Conservation (phyloP, 1,140 invertebrate genomes). For the Saccostrea glomerata region DNA sequence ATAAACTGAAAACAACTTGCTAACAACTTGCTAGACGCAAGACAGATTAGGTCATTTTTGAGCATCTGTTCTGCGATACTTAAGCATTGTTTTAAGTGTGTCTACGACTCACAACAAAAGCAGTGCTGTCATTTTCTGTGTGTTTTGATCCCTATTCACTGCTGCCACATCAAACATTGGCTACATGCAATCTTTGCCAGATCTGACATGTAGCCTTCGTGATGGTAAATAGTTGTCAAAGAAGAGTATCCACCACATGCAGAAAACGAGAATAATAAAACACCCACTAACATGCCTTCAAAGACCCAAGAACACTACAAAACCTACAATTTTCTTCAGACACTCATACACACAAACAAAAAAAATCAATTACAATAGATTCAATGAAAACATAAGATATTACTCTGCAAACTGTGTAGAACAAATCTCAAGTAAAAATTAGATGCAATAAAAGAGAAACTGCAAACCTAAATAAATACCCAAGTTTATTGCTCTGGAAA, state of each 20-base stretch:
- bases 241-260: conserved; percentile 14
- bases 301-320: not conserved
- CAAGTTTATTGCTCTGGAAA: conserved; percentile 5
- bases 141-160: conserved; percentile 20
- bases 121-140: conserved; percentile 14
- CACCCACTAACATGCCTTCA: conserved; percentile 19
- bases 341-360: not conserved
- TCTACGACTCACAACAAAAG: not conserved
- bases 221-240: conserved; percentile 24
- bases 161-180: conserved; percentile 23
- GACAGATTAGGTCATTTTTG: not conserved
- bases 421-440: not conserved
- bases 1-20: not conserved
- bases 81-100: not conserved
- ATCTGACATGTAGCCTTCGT: conserved; percentile 3
- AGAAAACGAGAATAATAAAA: not conserved
- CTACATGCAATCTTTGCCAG: conserved; percentile 30
- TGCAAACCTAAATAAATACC: conserved; percentile 26
- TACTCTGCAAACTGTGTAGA: not conserved
- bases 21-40: not conserved
- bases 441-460: conserved; percentile 9
- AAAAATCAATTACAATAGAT: not conserved
- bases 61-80: conserved; percentile 4
- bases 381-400: conserved; percentile 24
- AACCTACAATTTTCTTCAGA: not conserved